Evolutionary conservation across 2,888 invertebrate species (phyloP), one percentile per base, ranked within the genome.

Genomic region (Oasisia sp.): DNA sequence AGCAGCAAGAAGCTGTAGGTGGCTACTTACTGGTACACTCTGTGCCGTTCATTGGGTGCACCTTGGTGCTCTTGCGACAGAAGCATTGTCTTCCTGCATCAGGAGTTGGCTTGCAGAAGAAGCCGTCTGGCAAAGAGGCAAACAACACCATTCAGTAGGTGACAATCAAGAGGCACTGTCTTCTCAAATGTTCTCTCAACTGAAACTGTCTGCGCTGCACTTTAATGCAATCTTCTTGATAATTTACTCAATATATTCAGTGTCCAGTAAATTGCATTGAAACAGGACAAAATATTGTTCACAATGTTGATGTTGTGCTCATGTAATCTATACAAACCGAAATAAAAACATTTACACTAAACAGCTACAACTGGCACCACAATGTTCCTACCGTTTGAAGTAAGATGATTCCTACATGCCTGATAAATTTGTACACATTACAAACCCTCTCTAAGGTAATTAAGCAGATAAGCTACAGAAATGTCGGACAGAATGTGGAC

Each of bases 1-100:
- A 27, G 7, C 27, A 7, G 27, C 19, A 74, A 27, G 19, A 74
- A 7, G 74, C 1, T 27, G 74, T 27, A 74, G 27, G 27, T 7
- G 7, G 27, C n/a, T 32, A 91, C 93, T 92, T 44, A 93, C 93
- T 91, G 8, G 56, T 91, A 89, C 93, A 93, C 11, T 91, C 27
- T 9, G 93, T 93, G 56, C 92, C 92, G 89, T 93, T 93, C 27
- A 92, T 38, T 2, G 93, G 93, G 27, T 38, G 45, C 12, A 92
- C 91, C 50, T 92, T 91, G 45, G 92, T 92, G 32, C 74, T 91
- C 32, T 92, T 74, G 27, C 91, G 92, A 92, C 93, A 93, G 92
- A 93, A 93, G 74, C 93, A 93, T 56, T 93, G 93, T 11, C 89
- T 56, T 14, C 92, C 92, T n/a, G 91, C 93, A n/a, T 91, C 50